Evolutionary conservation across 2,113 vertebrate genomes (phyloP).

Genomic region (Leptosomus discolor): DNA sequence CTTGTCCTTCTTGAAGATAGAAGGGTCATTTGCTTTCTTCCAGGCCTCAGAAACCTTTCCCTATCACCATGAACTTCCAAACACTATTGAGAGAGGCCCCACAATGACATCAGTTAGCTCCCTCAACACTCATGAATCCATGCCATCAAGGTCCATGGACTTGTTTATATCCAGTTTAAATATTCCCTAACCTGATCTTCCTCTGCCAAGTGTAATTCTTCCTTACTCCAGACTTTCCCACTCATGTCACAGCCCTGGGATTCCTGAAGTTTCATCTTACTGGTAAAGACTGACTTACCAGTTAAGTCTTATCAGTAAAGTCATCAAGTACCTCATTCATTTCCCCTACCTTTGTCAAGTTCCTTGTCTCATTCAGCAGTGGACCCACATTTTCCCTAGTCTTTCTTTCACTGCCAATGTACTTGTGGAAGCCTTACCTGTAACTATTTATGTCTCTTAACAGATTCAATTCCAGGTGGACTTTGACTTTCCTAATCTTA

Average conservation of each 20-base stretch:
- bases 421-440: too few relatives aligned
- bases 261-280: not conserved
- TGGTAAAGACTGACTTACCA: not conserved
- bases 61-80: too few relatives aligned
- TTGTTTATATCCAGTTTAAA: not conserved
- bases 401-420: too few relatives aligned
- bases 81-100: too few relatives aligned
- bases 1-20: too few relatives aligned
- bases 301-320: not conserved
- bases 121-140: not conserved
- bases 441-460: too few relatives aligned
- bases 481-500: too few relatives aligned
- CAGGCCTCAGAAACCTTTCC: too few relatives aligned
- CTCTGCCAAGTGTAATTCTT: not conserved
- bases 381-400: too few relatives aligned
- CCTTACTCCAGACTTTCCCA: not conserved
- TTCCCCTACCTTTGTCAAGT: not conserved
- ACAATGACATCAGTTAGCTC: not conserved
- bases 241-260: not conserved
- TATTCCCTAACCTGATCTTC: not conserved
- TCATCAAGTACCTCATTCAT: not conserved
- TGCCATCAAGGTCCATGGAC: not conserved
- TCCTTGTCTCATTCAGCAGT: not conserved
- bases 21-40: too few relatives aligned
- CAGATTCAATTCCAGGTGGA: too few relatives aligned